Evolutionary conservation across 2,113 vertebrate genomes (phyloP), one percentile per base, ranked within the genome.

Genomic region (Apus apus): DNA sequence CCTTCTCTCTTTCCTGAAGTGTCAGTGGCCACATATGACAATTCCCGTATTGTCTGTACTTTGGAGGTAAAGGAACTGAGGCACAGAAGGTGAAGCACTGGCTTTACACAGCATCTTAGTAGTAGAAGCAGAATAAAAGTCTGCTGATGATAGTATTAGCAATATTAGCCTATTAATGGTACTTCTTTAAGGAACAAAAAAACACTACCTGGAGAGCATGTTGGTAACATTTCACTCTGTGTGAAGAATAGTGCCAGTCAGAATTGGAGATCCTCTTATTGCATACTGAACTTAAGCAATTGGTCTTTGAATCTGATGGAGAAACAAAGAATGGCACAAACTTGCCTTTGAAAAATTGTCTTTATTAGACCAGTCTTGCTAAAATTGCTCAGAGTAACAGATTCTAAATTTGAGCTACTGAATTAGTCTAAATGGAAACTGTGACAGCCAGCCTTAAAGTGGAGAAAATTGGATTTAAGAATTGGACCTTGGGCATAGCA

Each of bases 391-490:
- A 73, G 79, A 96, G 85, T 86, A 96, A 94, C 60, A 81, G 23
- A 70, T 94, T 96, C 88, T 74, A 95, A 94, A 96, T 93, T 40
- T 85, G 77, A 95, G 46, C 85, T 72, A 70, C 66, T 50, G 65
- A 94, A 94, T 87, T 97, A 96, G 50, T 70, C 67, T 95, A 72
- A 90, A 76, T 94, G 67, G 74, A 89, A 78, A 72, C 81, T 92
- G 85, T 96, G 87, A 95, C 40, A 64, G n/a, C 38, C 74, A 88
- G 36, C 48, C 83, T 87, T 64, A 65, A 90, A 89, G 57, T 66
- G 73, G 60, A 93, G 13, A 95, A 93, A 96, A 97, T 75, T 96
- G 54, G 61, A 94, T 94, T 96, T 94, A 91, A 73, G 95, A 85
- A 86, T 87, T 77, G 81, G 56, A 92, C 77, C 75, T 87, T 85